These are phyloP conservation scores for Diorhabda sublineata DNA, from an alignment of 1,140 invertebrate species.

Conservation along the genomic window DNA sequence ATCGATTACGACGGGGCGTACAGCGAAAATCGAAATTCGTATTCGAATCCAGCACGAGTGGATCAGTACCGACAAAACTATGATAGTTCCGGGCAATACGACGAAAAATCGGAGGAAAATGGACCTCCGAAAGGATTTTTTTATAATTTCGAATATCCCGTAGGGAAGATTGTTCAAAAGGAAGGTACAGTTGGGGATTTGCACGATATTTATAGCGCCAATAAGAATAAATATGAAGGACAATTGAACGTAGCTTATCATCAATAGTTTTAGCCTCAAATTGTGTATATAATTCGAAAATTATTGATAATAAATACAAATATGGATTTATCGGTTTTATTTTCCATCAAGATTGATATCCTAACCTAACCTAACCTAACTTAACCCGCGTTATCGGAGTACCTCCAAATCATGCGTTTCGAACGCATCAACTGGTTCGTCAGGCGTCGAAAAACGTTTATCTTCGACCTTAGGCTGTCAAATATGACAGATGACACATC, in stretches of 20 bases:
- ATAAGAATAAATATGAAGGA: slow-evolving; percentile 43
- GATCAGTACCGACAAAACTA: slow-evolving; percentile 3
- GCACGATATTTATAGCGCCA: slow-evolving; percentile 41
- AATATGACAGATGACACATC: no score
- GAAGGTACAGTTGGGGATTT: slow-evolving; percentile 37
- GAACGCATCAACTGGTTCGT: no score
- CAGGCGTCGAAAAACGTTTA: no score
- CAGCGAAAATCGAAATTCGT: slow-evolving; percentile 12
- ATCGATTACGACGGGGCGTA: slow-evolving; percentile 26
- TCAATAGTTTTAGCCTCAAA: neutral
- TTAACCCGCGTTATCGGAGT: no score
- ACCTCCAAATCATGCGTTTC: no score
- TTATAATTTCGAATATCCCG: slow-evolving; percentile 63
- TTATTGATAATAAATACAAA: neutral
- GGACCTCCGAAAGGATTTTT: slow-evolving; percentile 65
- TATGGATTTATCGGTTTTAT: no score
- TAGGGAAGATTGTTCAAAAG: slow-evolving; percentile 54
- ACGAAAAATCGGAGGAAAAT: slow-evolving; percentile 43
- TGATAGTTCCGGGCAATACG: slow-evolving; percentile 12
- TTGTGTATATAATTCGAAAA: neutral
- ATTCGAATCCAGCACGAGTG: neutral
- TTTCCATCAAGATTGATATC: no score
- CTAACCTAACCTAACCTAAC: no score
- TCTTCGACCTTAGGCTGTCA: no score
- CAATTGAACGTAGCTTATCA: slow-evolving; percentile 29